phyloP scores from a whole-genome alignment of 2,797 vertebrate genomes.

The Fratercula arctica region DNA sequence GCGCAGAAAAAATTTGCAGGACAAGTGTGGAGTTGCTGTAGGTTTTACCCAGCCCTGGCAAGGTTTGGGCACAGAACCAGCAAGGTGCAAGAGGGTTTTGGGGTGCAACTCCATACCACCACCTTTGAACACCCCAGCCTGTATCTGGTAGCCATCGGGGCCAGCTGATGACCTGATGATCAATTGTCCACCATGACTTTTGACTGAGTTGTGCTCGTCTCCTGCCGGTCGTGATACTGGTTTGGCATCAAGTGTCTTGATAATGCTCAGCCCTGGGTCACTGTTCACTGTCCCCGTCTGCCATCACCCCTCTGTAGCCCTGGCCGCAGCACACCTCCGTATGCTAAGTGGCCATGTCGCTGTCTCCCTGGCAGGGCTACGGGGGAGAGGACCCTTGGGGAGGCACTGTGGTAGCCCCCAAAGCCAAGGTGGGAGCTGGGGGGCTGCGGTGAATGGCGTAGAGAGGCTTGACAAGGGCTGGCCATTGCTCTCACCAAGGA shows the following conservation, averaged over 20 bases:
- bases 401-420: accelerated
- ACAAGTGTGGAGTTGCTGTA: not conserved
- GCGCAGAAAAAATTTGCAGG: not conserved
- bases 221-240: accelerated
- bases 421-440: not conserved
- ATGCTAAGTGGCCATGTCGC: not conserved
- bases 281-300: not conserved
- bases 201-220: not conserved
- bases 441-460: no score
- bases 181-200: not conserved
- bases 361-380: not conserved
- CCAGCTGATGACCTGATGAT: no score
- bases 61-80: not conserved
- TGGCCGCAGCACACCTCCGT: not conserved
- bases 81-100: not conserved
- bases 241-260: not conserved
- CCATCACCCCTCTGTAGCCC: not conserved
- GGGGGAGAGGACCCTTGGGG: not conserved
- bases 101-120: not conserved
- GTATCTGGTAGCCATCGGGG: not conserved
- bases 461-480: not conserved
- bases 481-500: not conserved
- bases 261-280: not conserved
- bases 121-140: not conserved
- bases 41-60: not conserved